Base-by-base conservation (phyloP, 2,888 invertebrate species). In the Netelia fuscicornis region DNA sequence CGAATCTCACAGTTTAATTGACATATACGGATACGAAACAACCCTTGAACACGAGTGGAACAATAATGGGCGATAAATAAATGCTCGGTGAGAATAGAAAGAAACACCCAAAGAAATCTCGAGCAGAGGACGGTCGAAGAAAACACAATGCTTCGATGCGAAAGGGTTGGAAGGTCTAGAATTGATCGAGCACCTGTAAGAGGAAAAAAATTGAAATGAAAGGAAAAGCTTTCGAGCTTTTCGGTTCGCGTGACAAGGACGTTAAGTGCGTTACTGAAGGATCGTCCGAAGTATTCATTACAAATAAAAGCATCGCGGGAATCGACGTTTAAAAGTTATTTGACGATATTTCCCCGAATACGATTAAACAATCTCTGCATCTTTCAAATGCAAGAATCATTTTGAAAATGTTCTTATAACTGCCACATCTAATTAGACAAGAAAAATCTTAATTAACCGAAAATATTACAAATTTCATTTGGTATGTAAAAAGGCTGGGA, bases 101-200 rank as follows among this genome's bases (percentile, higher is more conserved):
- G 20, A 76, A 67, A 76, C 56, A 68, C 68, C 11, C 30, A 62
- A 30, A 70, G 42, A 76, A 10, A 25, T 71, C 42, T 44, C 48
- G 67, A 11, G 10, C 44, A 58, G 58, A 58, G 56, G 58, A 30
- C 80, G 58, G 74, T 58, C 58, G 68, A 9, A n/a, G n/a, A 30
- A 65, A 62, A 68, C 44, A 74, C 80, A 74, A 67, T 76, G 58
- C 42, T 23, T 42, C 23, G 17, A 44, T 67, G 67, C 67, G 20
- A 67, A 62, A 64, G 64, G 37, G 48, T 52, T 5, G 8, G n/a
- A 3, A 37, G 20, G 37, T 25, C 78, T 79, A 72, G 52, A 20
- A 83, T 83, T 75, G 83, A 83, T 56, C 13, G 42, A 83, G 58
- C 37, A 58, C 23, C 37, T 13, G 11, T n/a, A 62, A 60, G 79